Evolutionary conservation across 2,797 vertebrate species (phyloP).

Genomic region (Myotis findleyi): DNA sequence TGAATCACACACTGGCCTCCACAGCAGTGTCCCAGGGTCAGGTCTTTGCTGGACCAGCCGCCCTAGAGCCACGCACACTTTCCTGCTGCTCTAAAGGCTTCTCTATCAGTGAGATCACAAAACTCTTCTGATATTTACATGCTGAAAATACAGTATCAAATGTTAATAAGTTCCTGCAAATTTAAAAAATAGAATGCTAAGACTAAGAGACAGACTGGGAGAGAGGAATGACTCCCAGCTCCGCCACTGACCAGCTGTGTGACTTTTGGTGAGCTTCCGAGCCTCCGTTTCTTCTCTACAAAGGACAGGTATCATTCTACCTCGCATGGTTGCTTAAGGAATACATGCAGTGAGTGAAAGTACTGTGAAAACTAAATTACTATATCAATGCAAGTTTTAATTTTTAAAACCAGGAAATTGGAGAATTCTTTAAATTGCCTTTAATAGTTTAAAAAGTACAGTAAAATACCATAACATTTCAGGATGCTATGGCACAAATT

Average conservation of each 20-base stretch:
- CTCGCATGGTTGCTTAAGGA: neutral
- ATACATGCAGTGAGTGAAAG: neutral
- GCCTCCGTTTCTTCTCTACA: neutral
- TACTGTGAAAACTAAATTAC: neutral
- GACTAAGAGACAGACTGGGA: neutral
- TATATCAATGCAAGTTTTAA: neutral
- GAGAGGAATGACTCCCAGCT: neutral
- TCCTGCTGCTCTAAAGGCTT: neutral
- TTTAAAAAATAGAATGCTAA: neutral
- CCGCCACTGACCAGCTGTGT: neutral
- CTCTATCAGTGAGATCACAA: neutral
- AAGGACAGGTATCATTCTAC: neutral
- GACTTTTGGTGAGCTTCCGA: neutral
- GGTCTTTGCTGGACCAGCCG: too few relatives aligned
- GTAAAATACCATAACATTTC: neutral
- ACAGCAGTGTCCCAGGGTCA: neutral
- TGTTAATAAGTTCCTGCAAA: slow-evolving; percentile 4
- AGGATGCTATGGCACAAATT: neutral
- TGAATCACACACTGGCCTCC: neutral
- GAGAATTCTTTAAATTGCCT: neutral
- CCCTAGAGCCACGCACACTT: neutral
- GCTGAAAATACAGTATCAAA: neutral
- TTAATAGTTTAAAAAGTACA: neutral
- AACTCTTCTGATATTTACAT: neutral
- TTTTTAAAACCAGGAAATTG: neutral